Base-by-base conservation (phyloP, 2,888 invertebrate species). In the Melolontha melolontha region DNA sequence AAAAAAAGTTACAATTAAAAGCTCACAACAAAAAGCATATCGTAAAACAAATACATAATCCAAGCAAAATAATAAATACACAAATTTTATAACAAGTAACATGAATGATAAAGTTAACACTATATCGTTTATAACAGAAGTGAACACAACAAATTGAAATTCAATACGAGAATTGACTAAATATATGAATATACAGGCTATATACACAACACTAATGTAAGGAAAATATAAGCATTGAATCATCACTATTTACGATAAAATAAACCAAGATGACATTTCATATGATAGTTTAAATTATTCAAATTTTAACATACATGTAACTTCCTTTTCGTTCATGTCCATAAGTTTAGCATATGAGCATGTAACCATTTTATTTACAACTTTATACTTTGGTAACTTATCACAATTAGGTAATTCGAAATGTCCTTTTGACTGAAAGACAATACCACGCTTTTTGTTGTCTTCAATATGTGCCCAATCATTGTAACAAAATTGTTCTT, bases 401-500 rank as follows among this genome's bases (percentile, higher is more conserved):
- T 92, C 90, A 84, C 97, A 98, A 77, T 93, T 90, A 1, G 97
- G 97, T 74, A 97, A 86, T 64, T 92, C 87, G 81, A 96, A 96
- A 80, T 96, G 94, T 1, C 94, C 95, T 73, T 94, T 87, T 22
- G 92, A 91, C 81, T 93, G 91, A 75, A 94, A 90, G 80, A 86
- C 92, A 70, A 93, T 90, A 50, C 92, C 91, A 70, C 91, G 87
- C 69, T 89, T 89, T 80, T 95, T 96, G 80, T 93, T 93, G 78
- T 95, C 94, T 83, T 96, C 95, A 66, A 97, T 90, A 67, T 94
- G 85, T 22, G 93, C 92, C 97, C 97, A 97, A 80, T 96, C 95
- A 79, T 92, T 94, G 82, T 93, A 95, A 83, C 97, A 98, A 84
- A 96, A 94, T 78, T 95, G 90, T 81, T 93, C 90, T 80, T 92